Conservation (phyloP, 2,797 vertebrate species). For the Phoeniculus purpureus region DNA sequence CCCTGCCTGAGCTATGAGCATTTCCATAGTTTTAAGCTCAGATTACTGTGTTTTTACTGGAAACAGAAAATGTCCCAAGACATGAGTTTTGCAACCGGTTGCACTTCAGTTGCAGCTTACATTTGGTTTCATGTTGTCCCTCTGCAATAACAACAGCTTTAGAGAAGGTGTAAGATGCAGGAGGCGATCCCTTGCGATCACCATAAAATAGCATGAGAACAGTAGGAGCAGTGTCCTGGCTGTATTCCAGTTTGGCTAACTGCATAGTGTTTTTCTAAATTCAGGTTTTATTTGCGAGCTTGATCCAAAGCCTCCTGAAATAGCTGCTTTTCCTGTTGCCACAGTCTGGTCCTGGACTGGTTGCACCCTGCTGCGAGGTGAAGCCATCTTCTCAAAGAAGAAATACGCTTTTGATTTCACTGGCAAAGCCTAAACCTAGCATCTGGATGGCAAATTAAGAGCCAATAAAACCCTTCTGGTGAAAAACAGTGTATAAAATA, state of each 20-base stretch:
- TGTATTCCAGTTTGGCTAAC: constrained; percentile 7
- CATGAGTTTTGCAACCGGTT: not conserved
- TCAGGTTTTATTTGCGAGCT: not conserved
- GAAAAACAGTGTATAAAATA: not conserved
- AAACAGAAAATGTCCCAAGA: not conserved
- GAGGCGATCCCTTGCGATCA: not conserved
- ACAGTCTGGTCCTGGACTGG: not conserved
- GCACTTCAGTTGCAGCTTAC: not conserved
- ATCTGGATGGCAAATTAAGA: not conserved
- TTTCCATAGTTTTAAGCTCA: not conserved
- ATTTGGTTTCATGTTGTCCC: not conserved
- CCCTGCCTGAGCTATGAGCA: not conserved
- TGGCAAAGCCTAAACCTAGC: not conserved
- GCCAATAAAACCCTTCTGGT: not conserved
- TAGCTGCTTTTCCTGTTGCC: not conserved
- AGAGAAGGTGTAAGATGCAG: not conserved
- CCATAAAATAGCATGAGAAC: not conserved
- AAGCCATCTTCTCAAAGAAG: not conserved
- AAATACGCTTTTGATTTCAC: not conserved
- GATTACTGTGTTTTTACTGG: not conserved
- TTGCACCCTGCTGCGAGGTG: not conserved
- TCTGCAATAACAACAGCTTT: not conserved
- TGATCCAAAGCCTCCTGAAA: not conserved
- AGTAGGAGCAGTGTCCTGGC: not conserved
- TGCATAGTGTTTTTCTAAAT: not conserved